Evolutionary conservation across 2,797 vertebrate genomes (phyloP), one percentile per base, ranked within the genome.

Genomic region (Perodicticus potto): DNA sequence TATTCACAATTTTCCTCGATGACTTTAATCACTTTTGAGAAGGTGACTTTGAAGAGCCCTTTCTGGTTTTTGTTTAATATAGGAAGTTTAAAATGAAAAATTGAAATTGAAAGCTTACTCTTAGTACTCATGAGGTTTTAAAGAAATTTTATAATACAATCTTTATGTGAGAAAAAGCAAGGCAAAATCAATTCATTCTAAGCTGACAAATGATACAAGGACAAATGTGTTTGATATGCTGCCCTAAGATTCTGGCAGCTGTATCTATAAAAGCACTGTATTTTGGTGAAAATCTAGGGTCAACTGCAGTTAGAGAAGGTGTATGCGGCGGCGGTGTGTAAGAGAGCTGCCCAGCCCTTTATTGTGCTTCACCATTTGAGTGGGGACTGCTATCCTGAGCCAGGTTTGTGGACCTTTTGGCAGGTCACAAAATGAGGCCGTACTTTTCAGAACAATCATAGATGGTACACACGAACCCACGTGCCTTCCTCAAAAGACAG

Each of bases 51-150:
- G 76, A 89, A 89, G 45, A 96, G 55, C 2, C 1, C 10, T 5
- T 57, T 91, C 76, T 88, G 25, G 59, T 82, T 86, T 96, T 40
- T 82, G 80, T 96, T 40, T 87, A 88, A 85, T 70, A 14, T 11
- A 63, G 17, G 40, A 94, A 20, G 1, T 34, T 88, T 86, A 16
- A 74, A 65, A 86, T 67, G 29, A 23, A 85, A 96, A 93, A 8
- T 14, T 88, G 43, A 96, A 40, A 80, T 83, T 57, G 13, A 87
- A 92, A 89, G 32, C 8, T 63, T 78, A 61, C 45, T 94, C 84
- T 92, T 73, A 93, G 80, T 43, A 76, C 70, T 83, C 53, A 76
- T 70, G 85, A 89, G 37, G n/a, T 49, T 94, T 85, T 69, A 34
- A 34, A n/a, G 65, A 20, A 89, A 89, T 49, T 96, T 37, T 10